phyloP scores from a whole-genome alignment of 2,888 invertebrate genomes.

The Corbicula japonica region DNA sequence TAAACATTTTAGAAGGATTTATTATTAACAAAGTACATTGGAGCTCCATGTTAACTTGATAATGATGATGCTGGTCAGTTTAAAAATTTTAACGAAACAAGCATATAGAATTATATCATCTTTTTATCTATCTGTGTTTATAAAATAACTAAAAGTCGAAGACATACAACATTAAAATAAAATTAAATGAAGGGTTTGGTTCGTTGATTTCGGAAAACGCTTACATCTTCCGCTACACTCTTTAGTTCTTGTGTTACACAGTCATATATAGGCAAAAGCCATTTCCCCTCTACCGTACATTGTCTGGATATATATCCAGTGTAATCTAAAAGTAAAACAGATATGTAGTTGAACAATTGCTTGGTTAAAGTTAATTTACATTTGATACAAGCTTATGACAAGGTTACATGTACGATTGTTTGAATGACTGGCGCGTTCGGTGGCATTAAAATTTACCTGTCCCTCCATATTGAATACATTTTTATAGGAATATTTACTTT shows the following conservation, averaged over 20 bases:
- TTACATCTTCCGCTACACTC: conserved; percentile 1
- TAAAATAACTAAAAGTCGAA: background rate
- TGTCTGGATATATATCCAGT: conserved; percentile 5
- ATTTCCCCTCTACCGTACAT: background rate
- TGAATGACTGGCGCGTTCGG: no score
- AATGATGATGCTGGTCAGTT: background rate
- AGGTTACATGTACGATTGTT: no score
- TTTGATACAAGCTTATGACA: no score
- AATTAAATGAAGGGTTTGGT: no score
- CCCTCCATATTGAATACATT: no score
- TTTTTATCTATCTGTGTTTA: background rate
- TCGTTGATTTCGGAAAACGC: no score
- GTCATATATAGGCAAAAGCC: conserved; percentile 14
- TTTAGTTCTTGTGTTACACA: conserved; percentile 1
- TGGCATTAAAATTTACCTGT: no score
- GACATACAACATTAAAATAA: background rate
- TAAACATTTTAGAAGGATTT: background rate
- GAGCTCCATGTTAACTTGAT: background rate
- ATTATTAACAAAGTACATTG: background rate
- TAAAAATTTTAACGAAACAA: background rate
- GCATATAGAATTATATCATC: background rate
- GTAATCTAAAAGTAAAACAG: conserved; percentile 9
- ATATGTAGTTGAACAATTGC: no score
- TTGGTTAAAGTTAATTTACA: no score
- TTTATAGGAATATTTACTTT: no score